Conservation (phyloP, 53 echinoderm and acorn worm species). For the Paracentrotus lividus region DNA sequence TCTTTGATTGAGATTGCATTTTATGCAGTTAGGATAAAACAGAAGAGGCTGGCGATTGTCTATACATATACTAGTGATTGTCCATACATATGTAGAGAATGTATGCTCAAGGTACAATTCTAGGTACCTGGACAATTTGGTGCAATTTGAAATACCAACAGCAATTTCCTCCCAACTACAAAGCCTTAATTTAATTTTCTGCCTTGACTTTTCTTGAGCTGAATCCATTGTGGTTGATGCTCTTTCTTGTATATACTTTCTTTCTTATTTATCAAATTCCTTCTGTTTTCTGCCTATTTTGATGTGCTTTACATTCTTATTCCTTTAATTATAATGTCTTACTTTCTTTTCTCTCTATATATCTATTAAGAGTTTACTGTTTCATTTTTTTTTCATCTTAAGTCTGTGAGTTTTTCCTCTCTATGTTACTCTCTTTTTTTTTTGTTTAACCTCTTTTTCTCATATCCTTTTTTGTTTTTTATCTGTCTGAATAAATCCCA, state of each 20-base stretch:
- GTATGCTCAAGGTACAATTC: background rate
- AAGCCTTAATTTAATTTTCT: constrained; percentile 49
- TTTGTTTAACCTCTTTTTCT: background rate
- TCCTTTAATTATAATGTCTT: too few species aligned
- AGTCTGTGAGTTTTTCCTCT: background rate
- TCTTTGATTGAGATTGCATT: background rate
- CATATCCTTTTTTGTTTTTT: too few species aligned
- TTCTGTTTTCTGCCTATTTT: background rate
- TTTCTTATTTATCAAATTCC: background rate
- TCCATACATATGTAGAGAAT: background rate
- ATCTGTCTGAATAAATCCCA: too few species aligned
- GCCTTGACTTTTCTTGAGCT: constrained; percentile 20
- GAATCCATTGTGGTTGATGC: background rate
- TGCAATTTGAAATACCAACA: constrained; percentile 23
- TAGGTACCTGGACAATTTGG: constrained; percentile 31
- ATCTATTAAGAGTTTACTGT: too few species aligned
- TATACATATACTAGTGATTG: background rate
- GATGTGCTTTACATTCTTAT: too few species aligned
- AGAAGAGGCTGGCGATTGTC: background rate
- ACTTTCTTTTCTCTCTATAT: too few species aligned
- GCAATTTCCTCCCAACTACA: constrained; percentile 40
- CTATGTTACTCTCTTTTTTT: background rate
- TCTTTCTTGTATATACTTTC: background rate
- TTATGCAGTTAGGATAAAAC: background rate
- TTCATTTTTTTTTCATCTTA: too few species aligned